phyloP scores from a whole-genome alignment of 2,888 invertebrate genomes.

The Ctena decussata region DNA sequence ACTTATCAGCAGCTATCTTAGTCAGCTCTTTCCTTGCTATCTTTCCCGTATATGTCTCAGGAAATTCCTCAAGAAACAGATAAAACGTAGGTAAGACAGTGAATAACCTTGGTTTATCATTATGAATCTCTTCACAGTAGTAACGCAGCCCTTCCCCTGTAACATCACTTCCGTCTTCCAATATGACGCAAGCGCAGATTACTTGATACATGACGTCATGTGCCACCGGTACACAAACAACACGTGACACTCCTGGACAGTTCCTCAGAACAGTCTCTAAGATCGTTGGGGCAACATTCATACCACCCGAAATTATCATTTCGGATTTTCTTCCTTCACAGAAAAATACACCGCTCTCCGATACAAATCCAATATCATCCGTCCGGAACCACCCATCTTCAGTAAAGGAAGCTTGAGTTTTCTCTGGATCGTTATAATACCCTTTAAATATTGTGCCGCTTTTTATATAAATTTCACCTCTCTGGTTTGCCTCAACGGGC shows the following conservation, averaged over 20 bases:
- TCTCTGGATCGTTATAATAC: conserved; percentile 25
- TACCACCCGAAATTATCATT: background rate
- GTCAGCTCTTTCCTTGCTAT: conserved; percentile 5
- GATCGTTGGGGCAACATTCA: background rate
- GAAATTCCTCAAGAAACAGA: conserved; percentile 28
- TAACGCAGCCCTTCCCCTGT: conserved; percentile 9
- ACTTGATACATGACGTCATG: conserved; percentile 26
- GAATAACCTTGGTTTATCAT: conserved; percentile 28
- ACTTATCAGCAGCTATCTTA: background rate
- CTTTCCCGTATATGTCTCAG: conserved; percentile 24
- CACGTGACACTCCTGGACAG: background rate
- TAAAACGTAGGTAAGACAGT: conserved; percentile 26
- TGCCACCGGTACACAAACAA: conserved; percentile 24
- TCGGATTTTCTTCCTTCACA: background rate
- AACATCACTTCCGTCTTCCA: conserved; percentile 3
- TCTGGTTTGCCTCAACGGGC: conserved; percentile 21
- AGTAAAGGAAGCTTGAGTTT: background rate
- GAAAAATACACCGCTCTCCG: background rate
- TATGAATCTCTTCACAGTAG: conserved; percentile 8
- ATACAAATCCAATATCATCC: conserved; percentile 22
- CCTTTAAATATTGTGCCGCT: conserved; percentile 17
- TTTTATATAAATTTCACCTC: conserved; percentile 22
- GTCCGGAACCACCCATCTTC: conserved; percentile 31
- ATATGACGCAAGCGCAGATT: conserved; percentile 42
- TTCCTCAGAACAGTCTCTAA: background rate